Conservation (phyloP, 2,797 vertebrate species). For the Pristis pectinata region DNA sequence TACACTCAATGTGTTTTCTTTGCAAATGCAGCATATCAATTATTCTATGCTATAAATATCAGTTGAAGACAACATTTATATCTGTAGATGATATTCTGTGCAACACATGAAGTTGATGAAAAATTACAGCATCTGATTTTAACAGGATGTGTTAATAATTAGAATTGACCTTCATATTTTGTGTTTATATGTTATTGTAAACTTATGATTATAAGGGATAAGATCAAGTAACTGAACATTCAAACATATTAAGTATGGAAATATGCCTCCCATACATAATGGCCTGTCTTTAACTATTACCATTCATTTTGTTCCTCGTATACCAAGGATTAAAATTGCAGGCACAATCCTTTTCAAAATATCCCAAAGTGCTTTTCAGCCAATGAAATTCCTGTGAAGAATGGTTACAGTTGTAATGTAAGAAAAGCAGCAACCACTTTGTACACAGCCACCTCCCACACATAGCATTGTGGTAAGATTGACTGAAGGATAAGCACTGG, state of each 20-base stretch:
- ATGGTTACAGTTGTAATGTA: too few species aligned
- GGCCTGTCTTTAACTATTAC: background rate
- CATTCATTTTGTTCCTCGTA: background rate
- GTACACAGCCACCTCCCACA: too few species aligned
- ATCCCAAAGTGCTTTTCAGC: too few species aligned
- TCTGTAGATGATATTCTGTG: background rate
- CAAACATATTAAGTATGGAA: background rate
- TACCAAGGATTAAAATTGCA: background rate
- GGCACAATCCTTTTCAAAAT: too few species aligned
- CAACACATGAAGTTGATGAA: background rate
- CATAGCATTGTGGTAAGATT: too few species aligned
- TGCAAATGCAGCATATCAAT: background rate
- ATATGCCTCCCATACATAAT: background rate
- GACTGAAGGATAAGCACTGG: too few species aligned
- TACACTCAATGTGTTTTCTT: conserved; percentile 11
- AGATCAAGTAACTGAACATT: background rate
- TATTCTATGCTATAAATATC: background rate
- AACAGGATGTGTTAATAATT: background rate
- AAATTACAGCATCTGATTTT: background rate
- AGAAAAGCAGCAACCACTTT: too few species aligned
- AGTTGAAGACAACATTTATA: background rate
- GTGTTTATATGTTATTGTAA: background rate
- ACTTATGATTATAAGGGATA: background rate
- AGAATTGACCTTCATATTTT: background rate
- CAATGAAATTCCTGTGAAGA: too few species aligned